These are phyloP conservation scores for Villa cingulata DNA, from an alignment of 2,888 invertebrate genomes.

Conservation along the genomic window DNA sequence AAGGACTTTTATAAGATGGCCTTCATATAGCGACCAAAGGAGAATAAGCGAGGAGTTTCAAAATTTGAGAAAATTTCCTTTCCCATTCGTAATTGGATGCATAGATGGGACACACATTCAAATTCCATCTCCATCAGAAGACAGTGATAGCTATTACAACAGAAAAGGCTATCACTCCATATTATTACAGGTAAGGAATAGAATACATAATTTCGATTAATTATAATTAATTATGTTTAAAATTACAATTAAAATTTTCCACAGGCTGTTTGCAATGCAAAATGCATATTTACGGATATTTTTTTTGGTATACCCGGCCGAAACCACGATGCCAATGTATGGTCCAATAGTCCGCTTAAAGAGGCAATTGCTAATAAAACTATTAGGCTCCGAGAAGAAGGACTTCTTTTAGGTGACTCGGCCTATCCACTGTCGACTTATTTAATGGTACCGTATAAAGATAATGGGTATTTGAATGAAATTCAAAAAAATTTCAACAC, in stretches of 20 bases:
- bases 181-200: not conserved
- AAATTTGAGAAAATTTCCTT: too few species aligned
- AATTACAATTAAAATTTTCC: too few species aligned
- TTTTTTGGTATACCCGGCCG: constrained; percentile 11
- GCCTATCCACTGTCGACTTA: not conserved
- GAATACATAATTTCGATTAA: too few species aligned
- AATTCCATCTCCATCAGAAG: not conserved
- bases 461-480: not conserved
- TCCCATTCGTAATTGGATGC: not conserved
- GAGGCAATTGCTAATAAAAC: not conserved
- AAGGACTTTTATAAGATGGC: too few species aligned
- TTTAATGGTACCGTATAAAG: not conserved
- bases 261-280: constrained; percentile 10
- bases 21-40: too few species aligned
- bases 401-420: not conserved
- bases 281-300: constrained; percentile 9
- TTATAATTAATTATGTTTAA: too few species aligned
- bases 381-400: not conserved
- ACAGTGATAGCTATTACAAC: not conserved
- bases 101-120: not conserved
- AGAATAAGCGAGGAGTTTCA: too few species aligned
- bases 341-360: not conserved
- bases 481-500: not conserved
- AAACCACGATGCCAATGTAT: constrained; percentile 9
- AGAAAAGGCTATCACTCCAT: not conserved